Conservation (phyloP, 2,113 vertebrate species). For the Sceloporus tristichus region DNA sequence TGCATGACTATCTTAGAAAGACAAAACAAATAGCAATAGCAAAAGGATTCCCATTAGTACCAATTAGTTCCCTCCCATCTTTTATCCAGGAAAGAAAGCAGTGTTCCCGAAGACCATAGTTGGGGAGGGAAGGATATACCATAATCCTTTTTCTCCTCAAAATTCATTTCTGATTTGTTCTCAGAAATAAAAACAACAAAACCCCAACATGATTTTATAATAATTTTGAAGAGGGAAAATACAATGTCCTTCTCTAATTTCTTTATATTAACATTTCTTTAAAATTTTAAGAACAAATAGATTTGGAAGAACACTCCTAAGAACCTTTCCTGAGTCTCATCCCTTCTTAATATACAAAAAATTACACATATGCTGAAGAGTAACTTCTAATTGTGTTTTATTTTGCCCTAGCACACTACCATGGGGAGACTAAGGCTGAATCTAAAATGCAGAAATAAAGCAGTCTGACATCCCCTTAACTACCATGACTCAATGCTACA, state of each 20-base stretch:
- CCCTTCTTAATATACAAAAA: not conserved
- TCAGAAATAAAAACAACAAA: too few species aligned
- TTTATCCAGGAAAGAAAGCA: too few species aligned
- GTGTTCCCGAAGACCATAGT: not conserved
- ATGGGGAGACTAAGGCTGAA: not conserved
- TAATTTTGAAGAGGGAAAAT: not conserved
- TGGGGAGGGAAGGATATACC: not conserved
- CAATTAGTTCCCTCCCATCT: not conserved
- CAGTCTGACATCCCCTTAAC: too few species aligned
- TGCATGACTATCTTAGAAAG: not conserved
- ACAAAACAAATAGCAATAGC: not conserved
- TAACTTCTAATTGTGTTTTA: not conserved
- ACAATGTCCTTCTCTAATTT: not conserved
- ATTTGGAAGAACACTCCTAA: not conserved
- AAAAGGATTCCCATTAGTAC: not conserved
- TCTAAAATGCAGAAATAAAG: too few species aligned
- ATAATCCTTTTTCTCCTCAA: not conserved
- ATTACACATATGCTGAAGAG: not conserved
- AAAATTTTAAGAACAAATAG: not conserved
- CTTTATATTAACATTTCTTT: not conserved
- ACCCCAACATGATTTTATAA: too few species aligned
- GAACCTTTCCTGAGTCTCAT: not conserved
- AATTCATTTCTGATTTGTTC: not conserved
- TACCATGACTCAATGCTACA: too few species aligned
- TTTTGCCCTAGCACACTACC: slow-evolving; percentile 17